phyloP scores from a whole-genome alignment of 2,113 vertebrate species.

The Ceuthmochares aereus region DNA sequence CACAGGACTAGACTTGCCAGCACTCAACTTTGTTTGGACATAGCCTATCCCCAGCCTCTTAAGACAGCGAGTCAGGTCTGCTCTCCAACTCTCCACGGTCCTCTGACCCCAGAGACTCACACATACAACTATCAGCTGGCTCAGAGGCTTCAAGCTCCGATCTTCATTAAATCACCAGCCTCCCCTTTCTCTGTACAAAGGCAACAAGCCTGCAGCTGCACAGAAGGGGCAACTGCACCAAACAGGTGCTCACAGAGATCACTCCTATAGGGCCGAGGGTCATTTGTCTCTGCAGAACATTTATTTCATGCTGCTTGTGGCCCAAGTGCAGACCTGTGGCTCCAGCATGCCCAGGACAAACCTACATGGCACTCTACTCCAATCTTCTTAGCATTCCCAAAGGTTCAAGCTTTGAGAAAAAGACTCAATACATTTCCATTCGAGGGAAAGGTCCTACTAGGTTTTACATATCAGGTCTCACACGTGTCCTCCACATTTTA shows the following conservation, averaged over 20 bases:
- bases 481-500: not conserved
- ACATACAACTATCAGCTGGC: not conserved
- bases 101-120: not conserved
- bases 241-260: not conserved
- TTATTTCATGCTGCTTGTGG: not conserved
- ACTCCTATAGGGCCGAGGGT: not conserved
- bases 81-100: not conserved
- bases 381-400: not conserved
- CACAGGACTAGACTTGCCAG: not conserved
- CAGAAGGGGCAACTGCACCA: not conserved
- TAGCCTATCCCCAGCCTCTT: not conserved
- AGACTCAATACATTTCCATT: not conserved
- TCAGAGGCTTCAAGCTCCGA: not conserved
- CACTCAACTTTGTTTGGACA: not conserved
- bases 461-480: not conserved
- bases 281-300: not conserved
- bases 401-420: not conserved
- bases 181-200: not conserved
- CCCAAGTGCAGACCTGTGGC: not conserved
- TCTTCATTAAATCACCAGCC: not conserved
- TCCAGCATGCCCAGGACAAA: not conserved
- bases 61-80: fast-evolving
- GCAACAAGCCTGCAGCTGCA: not conserved
- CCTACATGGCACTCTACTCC: not conserved
- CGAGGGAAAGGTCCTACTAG: not conserved